Evolutionary conservation across 2,888 invertebrate species (phyloP).

Genomic region (Piscicola geometra): DNA sequence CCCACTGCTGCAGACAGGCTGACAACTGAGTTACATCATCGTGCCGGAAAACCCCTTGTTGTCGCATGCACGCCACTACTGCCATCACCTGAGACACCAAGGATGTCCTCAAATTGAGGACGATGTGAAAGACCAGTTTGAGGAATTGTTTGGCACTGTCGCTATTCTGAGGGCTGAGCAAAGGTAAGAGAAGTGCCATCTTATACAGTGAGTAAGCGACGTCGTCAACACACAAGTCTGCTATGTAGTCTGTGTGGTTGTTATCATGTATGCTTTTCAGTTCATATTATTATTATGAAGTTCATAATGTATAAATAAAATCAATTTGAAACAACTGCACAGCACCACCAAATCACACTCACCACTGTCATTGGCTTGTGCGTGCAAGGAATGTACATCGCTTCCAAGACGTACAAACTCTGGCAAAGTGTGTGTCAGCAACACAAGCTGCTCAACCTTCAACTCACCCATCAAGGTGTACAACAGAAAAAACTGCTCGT

Average conservation of each 20-base stretch:
- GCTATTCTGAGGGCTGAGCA: background rate
- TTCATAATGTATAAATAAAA: too few relatives aligned
- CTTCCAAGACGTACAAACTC: background rate
- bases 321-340: too few relatives aligned
- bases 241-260: slow-evolving; percentile 15
- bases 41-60: background rate
- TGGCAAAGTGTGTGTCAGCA: background rate
- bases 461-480: background rate
- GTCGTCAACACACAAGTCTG: background rate
- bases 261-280: too few relatives aligned
- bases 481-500: background rate
- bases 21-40: background rate
- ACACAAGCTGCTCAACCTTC: background rate
- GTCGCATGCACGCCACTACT: background rate
- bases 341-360: background rate
- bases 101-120: background rate
- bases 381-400: background rate
- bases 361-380: background rate
- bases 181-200: background rate
- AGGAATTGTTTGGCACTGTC: background rate
- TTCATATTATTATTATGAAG: too few relatives aligned
- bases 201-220: background rate
- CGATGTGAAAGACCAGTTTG: background rate
- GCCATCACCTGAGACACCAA: background rate
- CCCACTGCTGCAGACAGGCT: background rate